These are phyloP conservation scores for Typhlichthys eigenmanni DNA, from an alignment of 2,797 vertebrate species.

Conservation along the genomic window DNA sequence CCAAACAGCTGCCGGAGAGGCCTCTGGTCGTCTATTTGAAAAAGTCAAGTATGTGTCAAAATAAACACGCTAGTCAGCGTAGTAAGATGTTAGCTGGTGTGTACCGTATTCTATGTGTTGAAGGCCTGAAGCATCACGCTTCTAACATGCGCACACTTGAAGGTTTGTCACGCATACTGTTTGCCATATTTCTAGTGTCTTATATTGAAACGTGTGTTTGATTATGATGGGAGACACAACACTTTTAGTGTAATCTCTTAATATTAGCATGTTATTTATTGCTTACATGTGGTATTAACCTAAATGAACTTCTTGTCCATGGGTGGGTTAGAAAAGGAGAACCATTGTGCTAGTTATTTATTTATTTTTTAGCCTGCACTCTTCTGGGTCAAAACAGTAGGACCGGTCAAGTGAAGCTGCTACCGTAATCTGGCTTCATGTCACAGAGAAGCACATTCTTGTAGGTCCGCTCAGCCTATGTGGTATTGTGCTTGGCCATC, in stretches of 20 bases:
- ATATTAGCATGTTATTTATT: no score
- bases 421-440: constrained; percentile 25
- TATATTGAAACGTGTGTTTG: no score
- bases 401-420: constrained; percentile 39
- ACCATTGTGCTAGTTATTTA: no score
- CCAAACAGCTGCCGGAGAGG: constrained; percentile 58
- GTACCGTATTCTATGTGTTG: constrained; percentile 59
- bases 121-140: constrained; percentile 28
- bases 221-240: no score
- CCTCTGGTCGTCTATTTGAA: constrained; percentile 64
- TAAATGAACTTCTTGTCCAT: no score
- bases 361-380: constrained; percentile 10
- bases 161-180: constrained; percentile 20
- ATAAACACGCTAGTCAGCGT: constrained; percentile 62
- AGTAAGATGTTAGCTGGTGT: constrained; percentile 46
- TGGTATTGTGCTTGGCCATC: constrained; percentile 48
- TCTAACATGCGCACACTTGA: constrained; percentile 3
- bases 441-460: constrained; percentile 53
- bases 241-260: no score
- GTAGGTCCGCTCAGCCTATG: constrained; percentile 46
- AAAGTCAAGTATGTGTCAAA: constrained; percentile 75
- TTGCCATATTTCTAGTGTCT: neutral
- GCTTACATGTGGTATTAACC: no score
- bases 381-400: constrained; percentile 28
- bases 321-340: no score